Percentiles rank a stretch among this genome's conserved stretches.
Conservation (phyloP, 1,140 invertebrate species). For the Paramacrobiotus metropolitanus region DNA sequence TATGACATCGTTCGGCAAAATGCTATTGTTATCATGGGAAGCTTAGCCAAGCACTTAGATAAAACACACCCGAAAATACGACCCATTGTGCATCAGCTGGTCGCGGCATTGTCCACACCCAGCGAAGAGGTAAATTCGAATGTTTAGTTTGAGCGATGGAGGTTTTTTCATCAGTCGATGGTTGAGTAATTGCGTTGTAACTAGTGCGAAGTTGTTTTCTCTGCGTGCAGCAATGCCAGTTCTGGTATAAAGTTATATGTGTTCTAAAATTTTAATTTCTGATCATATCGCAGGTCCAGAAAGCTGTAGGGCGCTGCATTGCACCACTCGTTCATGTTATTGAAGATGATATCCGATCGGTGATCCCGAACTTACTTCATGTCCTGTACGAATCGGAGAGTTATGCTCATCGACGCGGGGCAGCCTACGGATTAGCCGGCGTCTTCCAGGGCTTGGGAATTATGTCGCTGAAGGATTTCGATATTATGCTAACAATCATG, state of each 20-base stretch:
- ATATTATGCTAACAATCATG: slow-evolving; percentile 81
- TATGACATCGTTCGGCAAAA: slow-evolving; percentile 80
- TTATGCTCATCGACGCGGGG: slow-evolving; percentile 83
- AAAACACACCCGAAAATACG: slow-evolving; percentile 64
- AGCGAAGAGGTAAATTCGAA: slow-evolving; percentile 52
- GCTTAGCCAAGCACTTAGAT: slow-evolving; percentile 75
- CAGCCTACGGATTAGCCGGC: slow-evolving; percentile 65
- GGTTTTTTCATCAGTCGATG: too few relatives aligned
- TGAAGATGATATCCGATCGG: slow-evolving; percentile 58
- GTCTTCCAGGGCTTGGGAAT: slow-evolving; percentile 90
- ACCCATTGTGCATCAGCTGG: slow-evolving; percentile 69
- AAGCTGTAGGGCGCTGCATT: slow-evolving; percentile 86
- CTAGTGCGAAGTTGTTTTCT: too few relatives aligned
- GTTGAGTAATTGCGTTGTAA: too few relatives aligned
- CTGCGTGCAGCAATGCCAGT: too few relatives aligned
- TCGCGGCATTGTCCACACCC: slow-evolving; percentile 75
- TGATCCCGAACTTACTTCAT: slow-evolving; percentile 64
- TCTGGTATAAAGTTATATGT: too few relatives aligned
- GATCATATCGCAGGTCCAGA: slow-evolving; percentile 92
- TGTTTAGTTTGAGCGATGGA: neutral
- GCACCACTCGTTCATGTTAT: slow-evolving; percentile 75
- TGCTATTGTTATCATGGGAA: slow-evolving; percentile 89
- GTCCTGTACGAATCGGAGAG: slow-evolving; percentile 73
- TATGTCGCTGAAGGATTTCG: slow-evolving; percentile 70
- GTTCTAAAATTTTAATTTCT: too few relatives aligned